Evolutionary conservation across 2,888 invertebrate genomes (phyloP).

Genomic region (Folsomia candida): DNA sequence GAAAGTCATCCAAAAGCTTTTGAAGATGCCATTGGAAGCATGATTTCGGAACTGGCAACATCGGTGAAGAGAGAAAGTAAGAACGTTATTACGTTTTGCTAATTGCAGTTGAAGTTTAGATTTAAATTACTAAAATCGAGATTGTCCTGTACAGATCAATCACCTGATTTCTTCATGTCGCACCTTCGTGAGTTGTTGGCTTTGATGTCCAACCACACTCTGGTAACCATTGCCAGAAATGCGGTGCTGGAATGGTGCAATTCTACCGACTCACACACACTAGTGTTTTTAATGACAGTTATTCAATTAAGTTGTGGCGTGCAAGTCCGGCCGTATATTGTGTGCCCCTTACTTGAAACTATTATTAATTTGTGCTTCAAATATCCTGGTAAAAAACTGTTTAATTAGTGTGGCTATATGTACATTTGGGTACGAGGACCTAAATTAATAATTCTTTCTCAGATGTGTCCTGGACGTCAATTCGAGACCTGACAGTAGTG

Average conservation of each 20-base stretch:
- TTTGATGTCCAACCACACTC: slow-evolving; percentile 52
- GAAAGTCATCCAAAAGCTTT: slow-evolving; percentile 58
- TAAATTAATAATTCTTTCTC: slow-evolving; percentile 16
- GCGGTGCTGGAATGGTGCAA: slow-evolving; percentile 48
- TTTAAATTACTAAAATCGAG: too few relatives aligned
- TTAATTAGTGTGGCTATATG: slow-evolving; percentile 6
- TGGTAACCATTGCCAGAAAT: slow-evolving; percentile 46
- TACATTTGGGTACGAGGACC: slow-evolving; percentile 18
- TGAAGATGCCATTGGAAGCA: slow-evolving; percentile 56
- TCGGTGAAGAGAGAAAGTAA: slow-evolving; percentile 38
- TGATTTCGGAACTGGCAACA: slow-evolving; percentile 55
- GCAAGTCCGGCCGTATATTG: slow-evolving; percentile 53
- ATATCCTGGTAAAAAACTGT: slow-evolving; percentile 55
- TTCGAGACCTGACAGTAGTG: slow-evolving; percentile 24
- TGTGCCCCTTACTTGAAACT: slow-evolving; percentile 60
- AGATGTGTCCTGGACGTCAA: slow-evolving; percentile 41
- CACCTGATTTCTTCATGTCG: slow-evolving; percentile 57
- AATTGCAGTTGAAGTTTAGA: not conserved
- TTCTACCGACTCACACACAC: slow-evolving; percentile 35
- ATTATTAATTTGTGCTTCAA: slow-evolving; percentile 60
- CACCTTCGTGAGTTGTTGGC: slow-evolving; percentile 59
- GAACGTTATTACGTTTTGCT: not conserved
- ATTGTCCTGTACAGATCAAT: slow-evolving; percentile 53
- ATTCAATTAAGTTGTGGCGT: slow-evolving; percentile 40
- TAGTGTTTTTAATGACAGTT: slow-evolving; percentile 31